These are phyloP conservation scores for Zygothrica quintamaculata DNA, from an alignment of 2,888 invertebrate genomes.

Conservation along the genomic window DNA sequence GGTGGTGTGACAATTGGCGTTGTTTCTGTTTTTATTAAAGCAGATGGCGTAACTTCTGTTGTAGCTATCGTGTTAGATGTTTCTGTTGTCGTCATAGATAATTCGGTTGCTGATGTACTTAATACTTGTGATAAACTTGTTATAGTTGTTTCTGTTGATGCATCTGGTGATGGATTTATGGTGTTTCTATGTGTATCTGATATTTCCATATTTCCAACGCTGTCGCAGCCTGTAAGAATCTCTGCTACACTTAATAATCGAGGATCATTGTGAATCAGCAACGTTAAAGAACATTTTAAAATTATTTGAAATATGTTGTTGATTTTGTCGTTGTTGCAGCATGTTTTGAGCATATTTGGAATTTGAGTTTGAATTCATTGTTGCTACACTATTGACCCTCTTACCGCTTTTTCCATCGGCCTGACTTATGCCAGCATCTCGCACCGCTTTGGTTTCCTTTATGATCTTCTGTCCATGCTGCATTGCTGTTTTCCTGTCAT, in stretches of 20 bases:
- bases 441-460: not conserved
- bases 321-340: slow-evolving; percentile 39
- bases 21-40: not conserved
- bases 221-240: not conserved
- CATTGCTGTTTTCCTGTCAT: slow-evolving; percentile 15
- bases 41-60: not conserved
- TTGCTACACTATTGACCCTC: slow-evolving; percentile 63
- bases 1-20: not conserved
- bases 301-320: slow-evolving; percentile 16
- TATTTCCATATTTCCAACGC: slow-evolving; percentile 13
- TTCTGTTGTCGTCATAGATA: not conserved
- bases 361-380: slow-evolving; percentile 64
- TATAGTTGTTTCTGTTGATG: not conserved
- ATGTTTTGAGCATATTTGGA: slow-evolving; percentile 62
- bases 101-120: slow-evolving; percentile 10
- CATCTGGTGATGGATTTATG: not conserved
- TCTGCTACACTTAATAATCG: slow-evolving; percentile 35
- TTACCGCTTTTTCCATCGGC: slow-evolving; percentile 61
- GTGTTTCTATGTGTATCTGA: slow-evolving; percentile 9
- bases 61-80: slow-evolving; percentile 1
- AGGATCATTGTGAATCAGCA: slow-evolving; percentile 49
- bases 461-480: slow-evolving; percentile 12
- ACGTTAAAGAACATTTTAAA: slow-evolving; percentile 35
- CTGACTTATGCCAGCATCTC: slow-evolving; percentile 3
- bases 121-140: not conserved